Percentiles rank a stretch among this genome's conserved stretches.
Conservation (phyloP, 2,888 invertebrate genomes). For the Polyploca ridens region DNA sequence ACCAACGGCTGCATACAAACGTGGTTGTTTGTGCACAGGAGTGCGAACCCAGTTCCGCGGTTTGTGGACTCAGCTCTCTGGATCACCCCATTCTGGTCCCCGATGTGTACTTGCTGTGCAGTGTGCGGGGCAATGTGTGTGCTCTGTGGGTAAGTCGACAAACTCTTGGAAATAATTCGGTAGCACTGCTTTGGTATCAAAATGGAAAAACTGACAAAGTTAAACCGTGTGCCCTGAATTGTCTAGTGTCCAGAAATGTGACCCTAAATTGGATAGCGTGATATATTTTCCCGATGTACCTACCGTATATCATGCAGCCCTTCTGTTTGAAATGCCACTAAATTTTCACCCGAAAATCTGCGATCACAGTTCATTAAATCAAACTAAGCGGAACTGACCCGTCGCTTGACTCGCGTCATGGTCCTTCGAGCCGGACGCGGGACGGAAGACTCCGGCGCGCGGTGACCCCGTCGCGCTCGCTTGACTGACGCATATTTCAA, state of each 20-base stretch:
- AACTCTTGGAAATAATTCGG: not conserved
- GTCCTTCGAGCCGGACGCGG: conserved; percentile 43
- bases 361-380: conserved; percentile 38
- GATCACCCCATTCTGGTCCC: conserved; percentile 12
- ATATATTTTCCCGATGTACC: not conserved
- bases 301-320: not conserved
- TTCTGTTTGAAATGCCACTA: not conserved
- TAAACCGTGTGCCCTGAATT: not conserved
- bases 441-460: conserved; percentile 22
- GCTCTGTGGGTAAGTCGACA: not conserved
- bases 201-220: not conserved
- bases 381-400: conserved; percentile 51
- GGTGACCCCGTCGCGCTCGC: conserved; percentile 31
- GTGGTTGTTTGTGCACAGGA: conserved; percentile 26
- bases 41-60: conserved; percentile 11
- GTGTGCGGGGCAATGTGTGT: conserved; percentile 19
- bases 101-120: conserved; percentile 22
- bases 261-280: not conserved
- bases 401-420: conserved; percentile 49
- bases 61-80: conserved; percentile 33
- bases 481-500: conserved; percentile 29
- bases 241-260: not conserved
- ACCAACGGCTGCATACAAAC: not conserved
- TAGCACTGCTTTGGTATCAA: not conserved
- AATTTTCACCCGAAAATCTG: conserved; percentile 2